Base-by-base conservation (phyloP, 2,888 invertebrate genomes). In the Germaria angustata region DNA sequence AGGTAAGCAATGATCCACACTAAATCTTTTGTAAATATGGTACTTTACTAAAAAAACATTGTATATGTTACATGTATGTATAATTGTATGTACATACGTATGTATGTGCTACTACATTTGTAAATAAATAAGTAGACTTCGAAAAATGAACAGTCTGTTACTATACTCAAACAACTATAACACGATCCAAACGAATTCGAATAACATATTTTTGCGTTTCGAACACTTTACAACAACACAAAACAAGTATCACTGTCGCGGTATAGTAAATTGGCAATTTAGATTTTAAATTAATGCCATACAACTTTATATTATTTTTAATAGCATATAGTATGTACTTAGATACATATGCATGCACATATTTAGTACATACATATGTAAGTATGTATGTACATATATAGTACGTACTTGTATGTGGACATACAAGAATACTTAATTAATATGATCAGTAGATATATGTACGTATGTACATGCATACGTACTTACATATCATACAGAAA, bases 251-350 rank as follows among this genome's bases (percentile, higher is more conserved):
- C 46, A 55, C 69, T 71, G 79, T 9, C 80, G 61, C 59, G 72
- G 44, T 72, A 53, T 80, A 66, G 51, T 76, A 75, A 80, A 82
- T 82, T 82, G 82, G 71, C 79, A 79, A 79, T 82, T 82, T 82
- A 79, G 76, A 65, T 69, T 75, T 82, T 75, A 71, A 76, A 65
- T 76, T 75, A 80, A 73, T 72, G n/a, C n/a, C n/a, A n/a, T 73
- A 80, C 61, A 69, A 61, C 61, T 59, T 28, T 53, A 63, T 69
- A 15, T 59, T 71, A 68, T 78, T 79, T 82, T 79, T 72, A 63
- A 39, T 53, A 77, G 65, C 34, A 15, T 44, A 44, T 51, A 39
- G 9, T 66, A 66, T 46, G 17, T 17, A 11, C 15, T 57, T n/a
- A n/a, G n/a, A n/a, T n/a, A n/a, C n/a, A n/a, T n/a, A n/a, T n/a